Evolutionary conservation across 2,113 vertebrate genomes (phyloP).

Genomic region (Turnix velox): DNA sequence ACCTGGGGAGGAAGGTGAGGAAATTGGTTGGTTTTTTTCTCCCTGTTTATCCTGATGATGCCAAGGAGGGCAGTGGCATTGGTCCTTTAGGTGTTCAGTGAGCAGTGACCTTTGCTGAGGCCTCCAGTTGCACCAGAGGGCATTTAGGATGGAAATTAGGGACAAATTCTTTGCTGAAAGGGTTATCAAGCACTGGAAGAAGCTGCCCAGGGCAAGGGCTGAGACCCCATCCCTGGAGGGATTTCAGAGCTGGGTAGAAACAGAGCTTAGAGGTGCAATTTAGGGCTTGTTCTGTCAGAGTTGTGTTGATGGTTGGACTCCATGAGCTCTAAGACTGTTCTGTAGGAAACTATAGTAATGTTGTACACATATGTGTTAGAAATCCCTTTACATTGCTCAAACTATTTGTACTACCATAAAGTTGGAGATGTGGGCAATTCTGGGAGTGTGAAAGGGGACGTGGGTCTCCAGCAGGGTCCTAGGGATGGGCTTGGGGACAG

Average conservation of each 20-base stretch:
- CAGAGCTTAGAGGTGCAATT: no score
- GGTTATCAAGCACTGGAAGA: no score
- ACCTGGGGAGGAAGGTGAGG: not conserved
- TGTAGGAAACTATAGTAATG: not conserved
- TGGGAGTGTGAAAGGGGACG: not conserved
- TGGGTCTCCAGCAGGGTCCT: not conserved
- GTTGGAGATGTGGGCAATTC: fast-evolving
- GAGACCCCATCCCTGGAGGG: no score
- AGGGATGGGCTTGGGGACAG: not conserved
- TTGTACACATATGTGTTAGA: not conserved
- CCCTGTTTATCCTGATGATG: fast-evolving
- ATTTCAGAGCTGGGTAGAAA: no score
- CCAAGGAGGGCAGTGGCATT: not conserved
- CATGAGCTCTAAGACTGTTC: no score
- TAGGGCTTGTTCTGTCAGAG: no score
- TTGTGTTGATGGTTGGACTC: no score
- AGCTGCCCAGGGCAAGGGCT: no score
- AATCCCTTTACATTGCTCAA: not conserved
- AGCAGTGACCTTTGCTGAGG: fast-evolving
- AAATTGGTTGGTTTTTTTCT: not conserved
- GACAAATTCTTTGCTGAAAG: no score
- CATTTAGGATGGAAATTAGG: no score
- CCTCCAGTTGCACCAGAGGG: no score
- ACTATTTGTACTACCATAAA: not conserved
- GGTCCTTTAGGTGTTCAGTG: not conserved